These are phyloP conservation scores for Phytoseiulus persimilis DNA, from an alignment of 2,888 invertebrate genomes.

Conservation along the genomic window DNA sequence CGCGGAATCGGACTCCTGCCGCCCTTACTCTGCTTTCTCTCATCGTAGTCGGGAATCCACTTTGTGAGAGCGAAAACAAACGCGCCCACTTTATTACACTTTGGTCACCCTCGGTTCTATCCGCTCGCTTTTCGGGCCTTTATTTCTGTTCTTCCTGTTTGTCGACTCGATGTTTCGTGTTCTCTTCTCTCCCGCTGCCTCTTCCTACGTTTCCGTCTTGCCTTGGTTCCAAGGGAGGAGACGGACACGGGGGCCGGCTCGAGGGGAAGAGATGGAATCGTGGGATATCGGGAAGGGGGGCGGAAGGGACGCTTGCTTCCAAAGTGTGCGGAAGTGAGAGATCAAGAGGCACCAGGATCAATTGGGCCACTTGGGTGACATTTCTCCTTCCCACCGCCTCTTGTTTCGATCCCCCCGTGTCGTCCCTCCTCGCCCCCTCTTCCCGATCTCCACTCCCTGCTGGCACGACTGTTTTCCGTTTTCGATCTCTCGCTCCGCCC, in stretches of 20 bases:
- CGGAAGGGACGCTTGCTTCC: too few species aligned
- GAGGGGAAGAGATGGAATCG: too few species aligned
- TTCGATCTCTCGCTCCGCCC: neutral
- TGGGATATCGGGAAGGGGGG: too few species aligned
- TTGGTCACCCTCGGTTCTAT: neutral
- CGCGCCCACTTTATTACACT: constrained; percentile 5
- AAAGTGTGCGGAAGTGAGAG: neutral
- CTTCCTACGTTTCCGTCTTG: neutral
- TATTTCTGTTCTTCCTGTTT: neutral
- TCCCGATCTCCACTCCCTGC: neutral
- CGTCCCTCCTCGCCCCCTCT: neutral
- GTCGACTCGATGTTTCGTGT: neutral
- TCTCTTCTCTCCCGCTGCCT: neutral
- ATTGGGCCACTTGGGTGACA: neutral
- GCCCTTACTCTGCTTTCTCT: neutral
- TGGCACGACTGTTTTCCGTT: neutral
- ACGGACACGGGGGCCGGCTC: neutral
- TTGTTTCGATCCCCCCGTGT: neutral
- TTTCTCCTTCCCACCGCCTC: neutral
- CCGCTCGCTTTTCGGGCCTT: neutral
- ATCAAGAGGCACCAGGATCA: neutral
- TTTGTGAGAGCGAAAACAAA: neutral
- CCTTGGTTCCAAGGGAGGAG: neutral
- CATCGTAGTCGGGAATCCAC: neutral
- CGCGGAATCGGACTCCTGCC: neutral